Evolutionary conservation across 2,797 vertebrate genomes (phyloP).

Genomic region (Eulemur coronatus): DNA sequence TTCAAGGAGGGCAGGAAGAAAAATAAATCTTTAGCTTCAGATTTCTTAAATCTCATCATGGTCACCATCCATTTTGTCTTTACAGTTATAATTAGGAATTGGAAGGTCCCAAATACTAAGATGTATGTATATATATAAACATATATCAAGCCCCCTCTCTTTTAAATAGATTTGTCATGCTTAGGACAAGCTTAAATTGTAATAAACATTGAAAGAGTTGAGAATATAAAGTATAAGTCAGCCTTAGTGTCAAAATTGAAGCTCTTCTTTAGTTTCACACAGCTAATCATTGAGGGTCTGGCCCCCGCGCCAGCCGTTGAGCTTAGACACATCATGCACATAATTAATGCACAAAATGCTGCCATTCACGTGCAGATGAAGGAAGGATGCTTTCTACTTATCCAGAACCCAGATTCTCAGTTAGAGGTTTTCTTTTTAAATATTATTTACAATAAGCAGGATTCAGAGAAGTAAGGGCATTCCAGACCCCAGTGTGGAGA

Average conservation of each 20-base stretch:
- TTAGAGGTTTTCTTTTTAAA: neutral
- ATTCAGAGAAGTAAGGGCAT: neutral
- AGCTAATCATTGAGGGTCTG: neutral
- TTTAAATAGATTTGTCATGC: neutral
- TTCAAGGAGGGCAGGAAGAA: neutral
- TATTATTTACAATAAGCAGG: neutral
- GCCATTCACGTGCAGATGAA: neutral
- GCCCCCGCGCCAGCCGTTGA: neutral
- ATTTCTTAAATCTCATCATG: slow-evolving; percentile 56
- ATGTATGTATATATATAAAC: neutral
- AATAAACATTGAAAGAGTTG: neutral
- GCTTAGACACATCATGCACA: neutral
- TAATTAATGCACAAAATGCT: neutral
- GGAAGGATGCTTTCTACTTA: neutral
- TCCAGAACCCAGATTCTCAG: neutral
- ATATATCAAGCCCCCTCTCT: neutral
- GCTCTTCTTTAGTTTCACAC: neutral
- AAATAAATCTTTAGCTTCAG: neutral
- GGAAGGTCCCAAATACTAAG: neutral
- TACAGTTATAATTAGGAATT: neutral
- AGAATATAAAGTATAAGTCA: neutral
- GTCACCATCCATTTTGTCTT: neutral
- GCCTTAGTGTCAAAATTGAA: neutral
- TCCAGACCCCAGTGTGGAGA: neutral
- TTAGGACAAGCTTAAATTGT: slow-evolving; percentile 44